phyloP scores from a whole-genome alignment of 2,113 vertebrate species.

The Condylura cristata region DNA sequence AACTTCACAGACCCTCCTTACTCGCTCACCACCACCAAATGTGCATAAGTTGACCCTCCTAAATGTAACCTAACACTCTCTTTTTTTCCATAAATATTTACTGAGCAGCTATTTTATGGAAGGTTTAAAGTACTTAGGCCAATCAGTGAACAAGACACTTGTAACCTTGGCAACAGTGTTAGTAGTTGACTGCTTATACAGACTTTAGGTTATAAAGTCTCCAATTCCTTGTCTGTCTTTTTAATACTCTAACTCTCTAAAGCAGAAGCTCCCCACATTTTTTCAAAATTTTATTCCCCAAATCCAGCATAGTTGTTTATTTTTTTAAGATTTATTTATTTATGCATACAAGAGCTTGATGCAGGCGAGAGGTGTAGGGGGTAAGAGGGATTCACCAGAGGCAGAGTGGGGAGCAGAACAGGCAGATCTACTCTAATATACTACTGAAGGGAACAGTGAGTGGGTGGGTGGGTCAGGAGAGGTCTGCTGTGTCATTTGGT shows the following conservation, averaged over 20 bases:
- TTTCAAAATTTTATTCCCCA: neutral
- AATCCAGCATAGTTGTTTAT: neutral
- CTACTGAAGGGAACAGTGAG: too few species aligned
- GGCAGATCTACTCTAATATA: too few species aligned
- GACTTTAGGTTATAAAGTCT: neutral
- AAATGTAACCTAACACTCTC: neutral
- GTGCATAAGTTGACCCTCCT: neutral
- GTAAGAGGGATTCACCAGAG: too few species aligned
- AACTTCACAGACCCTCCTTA: neutral
- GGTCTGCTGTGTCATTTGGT: too few species aligned
- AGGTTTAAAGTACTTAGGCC: neutral
- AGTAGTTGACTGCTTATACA: neutral
- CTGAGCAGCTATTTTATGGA: neutral
- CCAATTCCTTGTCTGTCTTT: neutral
- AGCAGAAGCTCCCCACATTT: neutral
- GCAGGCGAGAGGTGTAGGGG: too few species aligned
- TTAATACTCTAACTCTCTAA: neutral
- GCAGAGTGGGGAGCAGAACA: too few species aligned
- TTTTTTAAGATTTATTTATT: neutral
- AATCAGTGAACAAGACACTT: neutral
- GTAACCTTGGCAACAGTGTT: neutral
- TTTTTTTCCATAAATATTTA: neutral
- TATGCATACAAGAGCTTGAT: too few species aligned
- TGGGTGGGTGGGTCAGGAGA: too few species aligned
- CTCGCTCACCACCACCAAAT: neutral